Base-by-base conservation (phyloP, 2,113 vertebrate genomes). In the Chloropsis cyanopogon region DNA sequence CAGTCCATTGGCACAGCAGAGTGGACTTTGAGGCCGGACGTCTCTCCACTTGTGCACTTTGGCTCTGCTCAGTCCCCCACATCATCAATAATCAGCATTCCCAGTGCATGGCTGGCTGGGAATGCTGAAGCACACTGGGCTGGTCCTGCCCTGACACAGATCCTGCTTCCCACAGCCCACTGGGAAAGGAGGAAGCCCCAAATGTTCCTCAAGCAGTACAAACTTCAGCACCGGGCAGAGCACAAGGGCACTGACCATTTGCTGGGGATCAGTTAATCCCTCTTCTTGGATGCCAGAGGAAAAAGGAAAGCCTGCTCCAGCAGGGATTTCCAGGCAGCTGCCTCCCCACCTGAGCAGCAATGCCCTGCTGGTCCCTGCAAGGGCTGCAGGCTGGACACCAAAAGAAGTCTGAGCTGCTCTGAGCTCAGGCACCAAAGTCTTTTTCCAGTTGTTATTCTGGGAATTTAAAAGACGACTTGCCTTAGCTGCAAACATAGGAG, bases 1-100 rank as follows among this genome's bases (percentile, higher is more conserved):
- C 37, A 15, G 66, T 61, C 80, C 92, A 42, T 70, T 90, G 96
- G 92, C 95, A 92, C 82, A 6, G 63, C 76, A 54, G 9, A 25
- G 64, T 53, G 89, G 53, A 86, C 78, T 56, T 12, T 7, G 71
- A 4, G 66, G 83, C 28, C 47, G 79, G 82, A 90, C 57, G 75
- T 90, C 28, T 9, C 70, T 53, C 82, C 37, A 1, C 41, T 70
- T 9, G 72, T 86, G 89, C 56, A 2, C 42, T 88, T 6, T 71
- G 80, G 81, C 81, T 94, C 73, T 5, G 16, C 64, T 61, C 39
- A 0, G 5, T 37, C 7, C 17, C 82, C 75, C 73, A 44, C 80
- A 14, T 37, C 90, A 57, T 21, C 82, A 18, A 23, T 3, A 23
- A 10, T 6, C 60, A 49, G 70, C 42, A 56, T 41, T 85, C 35